Evolutionary conservation across 2,888 invertebrate species (phyloP).

Genomic region (Cryptus viduatorius): DNA sequence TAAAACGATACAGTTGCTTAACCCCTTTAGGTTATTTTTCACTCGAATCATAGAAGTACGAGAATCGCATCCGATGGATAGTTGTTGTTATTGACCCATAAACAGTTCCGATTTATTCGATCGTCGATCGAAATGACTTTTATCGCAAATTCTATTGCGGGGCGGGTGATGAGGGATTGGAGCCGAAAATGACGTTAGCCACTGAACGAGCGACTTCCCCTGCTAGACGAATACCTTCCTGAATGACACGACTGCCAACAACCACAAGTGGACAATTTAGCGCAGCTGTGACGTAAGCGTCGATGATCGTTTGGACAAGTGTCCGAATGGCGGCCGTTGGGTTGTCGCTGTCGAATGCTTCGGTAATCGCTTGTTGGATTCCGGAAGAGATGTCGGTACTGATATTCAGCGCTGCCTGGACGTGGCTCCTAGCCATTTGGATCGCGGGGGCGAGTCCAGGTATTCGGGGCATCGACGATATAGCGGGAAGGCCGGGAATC

Average conservation of each 20-base stretch:
- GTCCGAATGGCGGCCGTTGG: slow-evolving; percentile 65
- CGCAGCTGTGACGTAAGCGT: slow-evolving; percentile 68
- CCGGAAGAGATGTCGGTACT: slow-evolving; percentile 65
- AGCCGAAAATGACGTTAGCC: slow-evolving; percentile 66
- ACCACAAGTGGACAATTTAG: slow-evolving; percentile 70
- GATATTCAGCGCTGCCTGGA: slow-evolving; percentile 64
- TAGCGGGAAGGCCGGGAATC: slow-evolving; percentile 24
- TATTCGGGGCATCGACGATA: slow-evolving; percentile 20
- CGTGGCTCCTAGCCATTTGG: slow-evolving; percentile 63
- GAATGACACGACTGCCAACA: slow-evolving; percentile 67
- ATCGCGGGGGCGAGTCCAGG: slow-evolving; percentile 67
- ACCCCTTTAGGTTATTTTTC: too few relatives aligned
- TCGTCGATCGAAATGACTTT: not conserved
- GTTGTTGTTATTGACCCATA: too few relatives aligned
- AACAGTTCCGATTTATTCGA: too few relatives aligned
- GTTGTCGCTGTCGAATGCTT: slow-evolving; percentile 66
- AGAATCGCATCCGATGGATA: too few relatives aligned
- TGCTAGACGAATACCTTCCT: slow-evolving; percentile 70
- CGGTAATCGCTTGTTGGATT: slow-evolving; percentile 65
- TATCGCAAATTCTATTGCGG: not conserved
- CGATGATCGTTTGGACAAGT: slow-evolving; percentile 66
- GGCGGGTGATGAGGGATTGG: not conserved
- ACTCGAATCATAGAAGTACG: too few relatives aligned
- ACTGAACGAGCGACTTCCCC: slow-evolving; percentile 68
- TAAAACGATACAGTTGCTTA: too few relatives aligned